A percentile compares a stretch with the other conserved stretches of the same genome.
phyloP scores from a whole-genome alignment of 2,797 vertebrate genomes.

The Astyanax mexicanus region DNA sequence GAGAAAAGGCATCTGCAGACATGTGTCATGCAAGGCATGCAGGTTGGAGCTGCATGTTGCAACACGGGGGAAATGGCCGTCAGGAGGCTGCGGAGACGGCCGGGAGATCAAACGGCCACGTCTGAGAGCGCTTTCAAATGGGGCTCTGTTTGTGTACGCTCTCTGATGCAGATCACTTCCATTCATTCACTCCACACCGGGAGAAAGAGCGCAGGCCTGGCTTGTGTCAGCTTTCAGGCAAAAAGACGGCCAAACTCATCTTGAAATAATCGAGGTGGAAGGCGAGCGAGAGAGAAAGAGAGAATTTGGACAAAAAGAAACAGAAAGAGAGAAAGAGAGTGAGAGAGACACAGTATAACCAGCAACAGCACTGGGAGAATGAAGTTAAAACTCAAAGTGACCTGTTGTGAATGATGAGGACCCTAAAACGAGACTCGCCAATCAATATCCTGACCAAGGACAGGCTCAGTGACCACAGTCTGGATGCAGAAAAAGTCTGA shows the following conservation, averaged over 20 bases:
- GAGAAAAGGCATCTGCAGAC: not conserved
- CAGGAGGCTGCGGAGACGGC: slow-evolving; percentile 33
- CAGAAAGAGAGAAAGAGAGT: not conserved
- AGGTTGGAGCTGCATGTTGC: slow-evolving; percentile 18
- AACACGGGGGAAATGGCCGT: slow-evolving; percentile 28
- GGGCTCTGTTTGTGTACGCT: slow-evolving; percentile 72
- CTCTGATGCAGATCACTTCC: slow-evolving; percentile 62
- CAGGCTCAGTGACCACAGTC: too few relatives aligned
- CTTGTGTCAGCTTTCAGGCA: slow-evolving; percentile 74
- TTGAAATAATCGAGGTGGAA: slow-evolving; percentile 76
- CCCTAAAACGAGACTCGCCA: too few relatives aligned
- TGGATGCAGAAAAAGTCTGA: too few relatives aligned
- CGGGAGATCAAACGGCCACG: slow-evolving; percentile 45
- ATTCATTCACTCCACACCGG: slow-evolving; percentile 49
- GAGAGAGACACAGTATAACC: too few relatives aligned
- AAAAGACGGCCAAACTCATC: slow-evolving; percentile 75
- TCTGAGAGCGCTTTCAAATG: slow-evolving; percentile 51
- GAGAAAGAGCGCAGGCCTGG: slow-evolving; percentile 73
- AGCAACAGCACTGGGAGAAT: too few relatives aligned
- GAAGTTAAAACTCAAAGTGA: too few relatives aligned
- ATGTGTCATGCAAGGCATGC: not conserved
- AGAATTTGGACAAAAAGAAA: too few relatives aligned
- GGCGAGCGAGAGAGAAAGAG: slow-evolving; percentile 57
- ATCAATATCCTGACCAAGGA: too few relatives aligned
- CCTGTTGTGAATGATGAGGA: too few relatives aligned